phyloP scores from a whole-genome alignment of 2,888 invertebrate species.

The Drosophila melanosoma region DNA sequence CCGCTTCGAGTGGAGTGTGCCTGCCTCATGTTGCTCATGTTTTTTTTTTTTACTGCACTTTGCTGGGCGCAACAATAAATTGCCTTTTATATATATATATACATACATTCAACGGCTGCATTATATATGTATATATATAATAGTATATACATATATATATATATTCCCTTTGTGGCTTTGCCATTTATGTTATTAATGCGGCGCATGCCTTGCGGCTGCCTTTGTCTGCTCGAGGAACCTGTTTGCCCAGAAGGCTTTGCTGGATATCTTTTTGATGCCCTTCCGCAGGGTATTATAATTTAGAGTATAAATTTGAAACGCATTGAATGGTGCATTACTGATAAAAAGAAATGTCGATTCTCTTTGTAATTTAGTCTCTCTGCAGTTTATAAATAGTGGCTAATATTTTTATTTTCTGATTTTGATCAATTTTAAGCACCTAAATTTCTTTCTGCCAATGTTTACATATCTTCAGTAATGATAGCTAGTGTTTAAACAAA shows the following conservation, averaged over 20 bases:
- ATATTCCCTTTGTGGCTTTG: slow-evolving; percentile 61
- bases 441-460: neutral
- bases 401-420: neutral
- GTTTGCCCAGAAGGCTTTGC: slow-evolving; percentile 64
- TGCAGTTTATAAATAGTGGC: neutral
- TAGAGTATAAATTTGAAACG: neutral
- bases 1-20: slow-evolving; percentile 7
- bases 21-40: neutral
- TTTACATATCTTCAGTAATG: neutral
- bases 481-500: neutral
- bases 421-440: neutral
- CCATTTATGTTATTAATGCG: slow-evolving; percentile 70
- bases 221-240: slow-evolving; percentile 60
- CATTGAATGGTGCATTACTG: neutral
- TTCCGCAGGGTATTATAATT: neutral
- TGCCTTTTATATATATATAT: slow-evolving; percentile 53
- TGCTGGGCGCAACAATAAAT: slow-evolving; percentile 63
- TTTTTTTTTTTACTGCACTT: slow-evolving; percentile 55
- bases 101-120: slow-evolving; percentile 68
- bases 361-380: neutral
- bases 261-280: slow-evolving; percentile 37
- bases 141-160: slow-evolving; percentile 12
- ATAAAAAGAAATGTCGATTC: neutral
- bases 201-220: slow-evolving; percentile 61
- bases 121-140: slow-evolving; percentile 47